Evolutionary conservation across 2,888 invertebrate genomes (phyloP).

Genomic region (Spisula solida): DNA sequence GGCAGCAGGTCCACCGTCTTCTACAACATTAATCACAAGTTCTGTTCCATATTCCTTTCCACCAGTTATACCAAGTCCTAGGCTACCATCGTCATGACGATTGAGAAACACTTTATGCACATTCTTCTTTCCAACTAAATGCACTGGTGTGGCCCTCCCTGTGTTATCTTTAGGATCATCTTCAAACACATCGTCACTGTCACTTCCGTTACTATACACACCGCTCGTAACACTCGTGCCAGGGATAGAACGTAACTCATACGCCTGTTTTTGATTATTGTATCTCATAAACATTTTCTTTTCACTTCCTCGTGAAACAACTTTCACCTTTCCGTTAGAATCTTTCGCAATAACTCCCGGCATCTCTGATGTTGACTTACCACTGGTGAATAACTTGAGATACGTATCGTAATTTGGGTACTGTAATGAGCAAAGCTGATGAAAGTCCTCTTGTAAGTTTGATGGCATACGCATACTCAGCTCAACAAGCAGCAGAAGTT

Average conservation of each 20-base stretch:
- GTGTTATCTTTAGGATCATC: conserved; percentile 55
- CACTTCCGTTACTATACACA: conserved; percentile 74
- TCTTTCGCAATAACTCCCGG: conserved; percentile 80
- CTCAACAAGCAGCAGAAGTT: conserved; percentile 80
- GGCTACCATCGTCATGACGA: conserved; percentile 78
- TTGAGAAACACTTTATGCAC: conserved; percentile 75
- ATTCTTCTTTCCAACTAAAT: conserved; percentile 67
- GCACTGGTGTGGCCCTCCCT: conserved; percentile 57
- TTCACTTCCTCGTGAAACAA: conserved; percentile 78
- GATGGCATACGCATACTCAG: conserved; percentile 77
- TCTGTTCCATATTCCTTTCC: conserved; percentile 82
- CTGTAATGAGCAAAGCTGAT: conserved; percentile 79
- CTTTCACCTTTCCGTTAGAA: conserved; percentile 78
- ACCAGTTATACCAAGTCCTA: conserved; percentile 81
- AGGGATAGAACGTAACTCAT: conserved; percentile 72
- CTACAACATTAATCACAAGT: conserved; percentile 78
- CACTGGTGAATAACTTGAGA: conserved; percentile 76
- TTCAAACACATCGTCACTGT: conserved; percentile 65
- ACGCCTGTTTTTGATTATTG: conserved; percentile 70
- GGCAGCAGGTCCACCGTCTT: conserved; percentile 80
- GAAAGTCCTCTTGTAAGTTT: conserved; percentile 79
- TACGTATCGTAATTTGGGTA: conserved; percentile 80
- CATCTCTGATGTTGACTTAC: conserved; percentile 72
- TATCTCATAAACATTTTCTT: conserved; percentile 71
- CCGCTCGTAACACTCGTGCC: conserved; percentile 79